Percentiles rank a stretch among this genome's conserved stretches.
phyloP scores from a whole-genome alignment of 2,113 vertebrate species.

The Isichthys henryi region DNA sequence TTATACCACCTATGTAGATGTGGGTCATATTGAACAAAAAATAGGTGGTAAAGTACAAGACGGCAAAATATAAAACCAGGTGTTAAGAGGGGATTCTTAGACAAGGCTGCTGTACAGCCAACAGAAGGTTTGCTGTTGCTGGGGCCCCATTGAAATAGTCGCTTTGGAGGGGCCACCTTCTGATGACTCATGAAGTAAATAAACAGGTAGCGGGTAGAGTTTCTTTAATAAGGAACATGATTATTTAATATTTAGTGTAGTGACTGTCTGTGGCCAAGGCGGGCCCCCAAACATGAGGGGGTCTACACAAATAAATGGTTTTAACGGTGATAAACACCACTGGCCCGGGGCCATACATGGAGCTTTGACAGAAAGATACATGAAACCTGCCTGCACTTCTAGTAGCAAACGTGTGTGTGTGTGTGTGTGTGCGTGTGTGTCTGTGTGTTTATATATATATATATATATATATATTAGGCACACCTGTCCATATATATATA shows the following conservation, averaged over 20 bases:
- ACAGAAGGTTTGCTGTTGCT: background rate
- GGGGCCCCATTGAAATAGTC: background rate
- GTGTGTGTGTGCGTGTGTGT: no score
- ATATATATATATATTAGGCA: no score
- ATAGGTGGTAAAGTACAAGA: background rate
- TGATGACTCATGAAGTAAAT: background rate
- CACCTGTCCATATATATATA: no score
- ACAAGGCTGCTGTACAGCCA: background rate
- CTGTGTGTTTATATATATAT: no score
- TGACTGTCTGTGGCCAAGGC: background rate
- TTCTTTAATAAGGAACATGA: background rate
- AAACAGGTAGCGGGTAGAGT: background rate
- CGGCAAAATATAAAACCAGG: background rate
- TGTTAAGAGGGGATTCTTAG: background rate
- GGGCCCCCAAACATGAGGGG: background rate
- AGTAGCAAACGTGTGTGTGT: no score
- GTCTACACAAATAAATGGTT: background rate
- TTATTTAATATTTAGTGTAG: background rate
- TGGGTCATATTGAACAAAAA: background rate
- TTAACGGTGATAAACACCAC: background rate
- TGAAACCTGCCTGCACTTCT: no score
- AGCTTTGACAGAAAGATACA: no score
- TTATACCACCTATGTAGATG: background rate
- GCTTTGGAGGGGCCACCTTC: background rate
- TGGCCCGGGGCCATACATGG: no score